phyloP scores from a whole-genome alignment of 2,888 invertebrate species.

The Ophion slaviceki region DNA sequence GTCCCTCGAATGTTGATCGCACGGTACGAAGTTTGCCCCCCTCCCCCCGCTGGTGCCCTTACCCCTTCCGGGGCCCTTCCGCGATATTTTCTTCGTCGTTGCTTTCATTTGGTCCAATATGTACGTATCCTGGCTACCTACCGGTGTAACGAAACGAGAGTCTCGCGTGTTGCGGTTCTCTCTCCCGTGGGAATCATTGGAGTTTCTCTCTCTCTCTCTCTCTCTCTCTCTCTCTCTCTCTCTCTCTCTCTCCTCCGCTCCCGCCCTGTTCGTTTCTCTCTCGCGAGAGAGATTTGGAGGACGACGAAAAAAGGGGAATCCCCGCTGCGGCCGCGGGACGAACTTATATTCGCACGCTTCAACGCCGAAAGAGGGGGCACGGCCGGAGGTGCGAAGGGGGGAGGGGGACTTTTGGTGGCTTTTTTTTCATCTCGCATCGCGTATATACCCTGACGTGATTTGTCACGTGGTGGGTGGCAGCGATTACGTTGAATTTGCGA shows the following conservation, averaged over 20 bases:
- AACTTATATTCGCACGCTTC: constrained; percentile 58
- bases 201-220: constrained; percentile 32
- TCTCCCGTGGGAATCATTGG: constrained; percentile 63
- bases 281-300: constrained; percentile 26
- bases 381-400: neutral
- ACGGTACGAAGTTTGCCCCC: neutral
- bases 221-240: constrained; percentile 34
- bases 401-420: constrained; percentile 65
- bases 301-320: constrained; percentile 59
- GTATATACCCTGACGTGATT: constrained; percentile 75
- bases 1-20: constrained; percentile 49
- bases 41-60: neutral
- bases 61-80: constrained; percentile 15
- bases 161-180: constrained; percentile 56
- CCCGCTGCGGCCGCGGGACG: constrained; percentile 61
- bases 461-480: constrained; percentile 83
- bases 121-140: constrained; percentile 41
- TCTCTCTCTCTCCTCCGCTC: constrained; percentile 33
- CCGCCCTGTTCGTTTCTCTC: constrained; percentile 4
- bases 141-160: constrained; percentile 62
- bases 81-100: constrained; percentile 56
- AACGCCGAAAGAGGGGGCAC: neutral
- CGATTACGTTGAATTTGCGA: constrained; percentile 82
- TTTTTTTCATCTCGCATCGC: constrained; percentile 72
- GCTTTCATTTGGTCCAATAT: constrained; percentile 46